phyloP scores from a whole-genome alignment of 2,797 vertebrate species.

The Alosa sapidissima region DNA sequence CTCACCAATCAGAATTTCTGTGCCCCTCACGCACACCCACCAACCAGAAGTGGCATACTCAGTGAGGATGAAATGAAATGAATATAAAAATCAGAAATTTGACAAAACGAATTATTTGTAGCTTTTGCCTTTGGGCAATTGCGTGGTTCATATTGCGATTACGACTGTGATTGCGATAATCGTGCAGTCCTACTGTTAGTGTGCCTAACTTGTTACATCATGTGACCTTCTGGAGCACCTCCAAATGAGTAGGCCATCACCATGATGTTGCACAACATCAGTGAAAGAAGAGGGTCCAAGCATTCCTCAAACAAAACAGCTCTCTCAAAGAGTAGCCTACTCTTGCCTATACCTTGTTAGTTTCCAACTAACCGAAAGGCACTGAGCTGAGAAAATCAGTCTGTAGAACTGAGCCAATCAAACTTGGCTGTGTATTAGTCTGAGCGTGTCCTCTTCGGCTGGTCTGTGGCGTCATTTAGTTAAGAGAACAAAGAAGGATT shows the following conservation, averaged over 20 bases:
- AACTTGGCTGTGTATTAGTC: background rate
- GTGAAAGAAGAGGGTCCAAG: background rate
- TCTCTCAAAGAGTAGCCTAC: background rate
- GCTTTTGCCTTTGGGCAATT: too few relatives aligned
- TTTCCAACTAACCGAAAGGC: background rate
- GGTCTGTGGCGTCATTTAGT: conserved; percentile 7
- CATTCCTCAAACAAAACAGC: background rate
- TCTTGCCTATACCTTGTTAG: background rate
- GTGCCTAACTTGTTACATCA: too few relatives aligned
- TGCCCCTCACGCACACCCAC: too few relatives aligned
- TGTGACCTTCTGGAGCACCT: background rate
- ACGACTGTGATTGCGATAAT: too few relatives aligned
- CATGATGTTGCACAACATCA: background rate
- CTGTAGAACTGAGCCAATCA: background rate
- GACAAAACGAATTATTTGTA: too few relatives aligned
- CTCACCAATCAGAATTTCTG: too few relatives aligned
- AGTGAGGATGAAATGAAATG: too few relatives aligned
- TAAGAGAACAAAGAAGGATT: conserved; percentile 9
- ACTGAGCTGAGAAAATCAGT: conserved; percentile 6
- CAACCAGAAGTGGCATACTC: too few relatives aligned
- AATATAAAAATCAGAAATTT: too few relatives aligned
- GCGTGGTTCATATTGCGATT: too few relatives aligned
- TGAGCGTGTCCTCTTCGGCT: background rate
- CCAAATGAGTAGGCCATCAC: too few relatives aligned
- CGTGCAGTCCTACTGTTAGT: too few relatives aligned